Conservation (phyloP, 2,797 vertebrate species). For the Anableps anableps region DNA sequence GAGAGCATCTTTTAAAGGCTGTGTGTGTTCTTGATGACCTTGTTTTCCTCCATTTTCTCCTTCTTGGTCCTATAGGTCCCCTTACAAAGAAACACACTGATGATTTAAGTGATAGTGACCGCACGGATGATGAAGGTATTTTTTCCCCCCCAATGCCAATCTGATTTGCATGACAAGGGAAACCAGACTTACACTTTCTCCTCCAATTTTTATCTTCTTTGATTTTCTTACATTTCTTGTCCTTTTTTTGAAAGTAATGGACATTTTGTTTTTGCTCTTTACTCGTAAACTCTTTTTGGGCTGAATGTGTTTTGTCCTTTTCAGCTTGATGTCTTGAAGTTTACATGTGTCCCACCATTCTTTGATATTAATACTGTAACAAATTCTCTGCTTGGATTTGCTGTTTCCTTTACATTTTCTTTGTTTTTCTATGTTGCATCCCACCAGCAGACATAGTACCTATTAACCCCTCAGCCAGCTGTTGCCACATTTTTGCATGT, state of each 20-base stretch:
- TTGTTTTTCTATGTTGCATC: constrained; percentile 96
- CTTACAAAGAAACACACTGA: constrained; percentile 99
- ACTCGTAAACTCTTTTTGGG: constrained; percentile 88
- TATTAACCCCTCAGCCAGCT: constrained; percentile 88
- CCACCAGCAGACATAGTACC: constrained; percentile 86
- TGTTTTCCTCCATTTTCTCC: constrained; percentile 93
- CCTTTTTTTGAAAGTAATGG: constrained; percentile 92
- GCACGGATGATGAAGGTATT: constrained; percentile 99
- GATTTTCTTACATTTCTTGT: constrained; percentile 99
- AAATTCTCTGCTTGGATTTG: constrained; percentile 84
- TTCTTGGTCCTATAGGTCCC: constrained; percentile 99
- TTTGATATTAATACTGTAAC: constrained; percentile 79
- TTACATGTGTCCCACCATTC: constrained; percentile 81
- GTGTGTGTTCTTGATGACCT: constrained; percentile 79
- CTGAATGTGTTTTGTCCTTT: constrained; percentile 99
- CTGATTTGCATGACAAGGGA: constrained; percentile 96
- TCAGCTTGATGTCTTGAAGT: constrained; percentile 94
- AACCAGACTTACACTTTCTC: constrained; percentile 76
- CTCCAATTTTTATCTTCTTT: constrained; percentile 92
- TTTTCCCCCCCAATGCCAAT: constrained; percentile 88
- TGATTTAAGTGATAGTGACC: constrained; percentile 99
- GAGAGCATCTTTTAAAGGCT: constrained; percentile 88
- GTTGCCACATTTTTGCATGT: constrained; percentile 92
- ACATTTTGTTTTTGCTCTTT: constrained; percentile 92
- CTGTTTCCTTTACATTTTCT: constrained; percentile 73